Base-by-base conservation (phyloP, 2,888 invertebrate genomes). In the Dorcus parallelipipedus region DNA sequence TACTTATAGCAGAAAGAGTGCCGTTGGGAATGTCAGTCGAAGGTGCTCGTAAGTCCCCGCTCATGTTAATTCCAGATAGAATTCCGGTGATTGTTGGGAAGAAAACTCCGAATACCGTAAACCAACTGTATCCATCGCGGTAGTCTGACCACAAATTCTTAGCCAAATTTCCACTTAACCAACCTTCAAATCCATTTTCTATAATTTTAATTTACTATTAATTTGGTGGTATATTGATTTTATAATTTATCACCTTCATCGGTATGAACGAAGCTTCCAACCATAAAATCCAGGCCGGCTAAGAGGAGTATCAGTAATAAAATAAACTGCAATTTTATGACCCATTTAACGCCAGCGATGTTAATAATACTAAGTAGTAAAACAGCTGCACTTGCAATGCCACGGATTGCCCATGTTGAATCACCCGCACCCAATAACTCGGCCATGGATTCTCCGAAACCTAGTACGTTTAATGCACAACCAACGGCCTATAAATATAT, bases 51-150 rank as follows among this genome's bases (percentile, higher is more conserved):
- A 98, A 83, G 78, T 98, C 97, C 9, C 97, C 97, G 74, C 96
- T 95, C 97, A 98, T 98, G 75, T 98, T 98, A 68, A 98, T 97
- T 38, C 98, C 98, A 5, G 97, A 95, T 65, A 98, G 81, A 62
- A 98, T 93, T 10, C 98, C 98, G 49, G 97, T 97, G 26, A 97
- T 93, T 0, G 97, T 96, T 9, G 97, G 97, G 76, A 98, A 98
- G 79, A 97, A 97, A 2, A 98, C 93, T 38, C 97, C 97, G 79
- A 97, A 96, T 42, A 97, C 95, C 52, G 91, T 91, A 79, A 97
- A 97, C 92, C 97, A 97, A 60, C 88, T 90, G 71, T 95, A 90
- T 7, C 87, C 89, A 54, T 88, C 84, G 53, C 85, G 83, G 78
- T 93, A 96, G 53, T 85, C 81, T 0, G 95, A 84, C 81, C 89